These are phyloP conservation scores for Momotus momota DNA, from an alignment of 2,797 vertebrate genomes.

Conservation along the genomic window DNA sequence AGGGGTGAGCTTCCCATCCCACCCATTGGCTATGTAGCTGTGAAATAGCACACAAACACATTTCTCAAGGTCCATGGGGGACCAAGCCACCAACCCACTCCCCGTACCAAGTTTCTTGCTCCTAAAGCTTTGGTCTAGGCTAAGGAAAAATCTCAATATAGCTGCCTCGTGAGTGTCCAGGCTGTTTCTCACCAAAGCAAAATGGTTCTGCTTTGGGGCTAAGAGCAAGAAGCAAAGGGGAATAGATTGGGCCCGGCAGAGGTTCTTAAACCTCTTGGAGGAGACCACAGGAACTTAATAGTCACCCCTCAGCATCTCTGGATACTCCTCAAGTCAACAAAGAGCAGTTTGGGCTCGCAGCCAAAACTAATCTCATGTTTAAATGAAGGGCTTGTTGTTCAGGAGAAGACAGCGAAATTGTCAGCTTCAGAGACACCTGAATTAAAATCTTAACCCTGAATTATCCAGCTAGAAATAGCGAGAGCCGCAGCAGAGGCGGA, in stretches of 20 bases:
- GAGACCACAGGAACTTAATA: neutral
- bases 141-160: neutral
- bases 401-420: neutral
- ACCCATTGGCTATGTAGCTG: neutral
- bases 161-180: accelerated
- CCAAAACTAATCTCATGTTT: neutral
- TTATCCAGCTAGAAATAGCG: accelerated
- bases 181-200: neutral
- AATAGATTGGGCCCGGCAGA: neutral
- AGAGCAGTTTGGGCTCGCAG: neutral
- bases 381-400: neutral
- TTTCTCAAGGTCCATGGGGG: neutral
- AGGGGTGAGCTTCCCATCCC: neutral
- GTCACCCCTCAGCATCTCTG: neutral
- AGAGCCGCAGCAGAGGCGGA: neutral
- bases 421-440: neutral
- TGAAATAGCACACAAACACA: neutral
- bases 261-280: neutral
- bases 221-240: neutral
- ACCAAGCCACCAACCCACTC: neutral
- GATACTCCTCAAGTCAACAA: neutral
- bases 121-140: neutral
- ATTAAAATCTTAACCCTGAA: neutral
- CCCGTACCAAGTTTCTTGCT: neutral
- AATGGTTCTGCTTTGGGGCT: neutral